Conservation (phyloP, 1,140 invertebrate species). For the Cydia fagiglandana region DNA sequence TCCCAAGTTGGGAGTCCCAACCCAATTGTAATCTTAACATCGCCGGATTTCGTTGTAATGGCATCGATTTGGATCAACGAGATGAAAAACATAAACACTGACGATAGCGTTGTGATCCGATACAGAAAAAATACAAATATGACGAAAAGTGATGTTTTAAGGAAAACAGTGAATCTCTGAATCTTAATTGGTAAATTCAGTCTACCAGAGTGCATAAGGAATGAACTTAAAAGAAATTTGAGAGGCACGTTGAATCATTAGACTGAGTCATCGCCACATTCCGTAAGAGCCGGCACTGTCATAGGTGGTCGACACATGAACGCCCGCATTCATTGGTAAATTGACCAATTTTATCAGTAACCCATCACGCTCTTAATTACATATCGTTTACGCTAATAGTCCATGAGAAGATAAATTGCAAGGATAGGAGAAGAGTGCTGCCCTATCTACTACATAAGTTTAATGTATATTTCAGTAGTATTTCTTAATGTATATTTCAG, state of each 20-base stretch:
- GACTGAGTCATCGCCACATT: conserved; percentile 30
- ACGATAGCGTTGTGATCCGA: neutral
- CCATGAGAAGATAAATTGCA: conserved; percentile 17
- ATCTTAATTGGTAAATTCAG: neutral
- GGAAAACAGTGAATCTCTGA: neutral
- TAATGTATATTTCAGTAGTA: neutral
- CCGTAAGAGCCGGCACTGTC: conserved; percentile 6
- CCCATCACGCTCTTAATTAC: neutral
- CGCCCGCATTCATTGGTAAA: conserved; percentile 21
- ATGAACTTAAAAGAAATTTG: conserved; percentile 9
- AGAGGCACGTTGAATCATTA: conserved; percentile 23
- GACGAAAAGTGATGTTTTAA: neutral
- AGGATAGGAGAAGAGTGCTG: neutral
- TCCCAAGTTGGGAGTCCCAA: no score
- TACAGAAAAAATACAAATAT: neutral
- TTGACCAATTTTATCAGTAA: conserved; percentile 15
- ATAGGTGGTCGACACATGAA: conserved; percentile 11
- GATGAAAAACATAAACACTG: neutral
- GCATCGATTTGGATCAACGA: neutral
- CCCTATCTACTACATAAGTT: neutral
- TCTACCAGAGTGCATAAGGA: neutral
- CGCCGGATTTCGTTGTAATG: neutral
- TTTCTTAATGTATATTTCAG: neutral
- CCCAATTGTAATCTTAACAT: conserved; percentile 16
- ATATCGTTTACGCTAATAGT: neutral